phyloP scores from a whole-genome alignment of 2,797 vertebrate genomes.

The Ptychadena robeensis region DNA sequence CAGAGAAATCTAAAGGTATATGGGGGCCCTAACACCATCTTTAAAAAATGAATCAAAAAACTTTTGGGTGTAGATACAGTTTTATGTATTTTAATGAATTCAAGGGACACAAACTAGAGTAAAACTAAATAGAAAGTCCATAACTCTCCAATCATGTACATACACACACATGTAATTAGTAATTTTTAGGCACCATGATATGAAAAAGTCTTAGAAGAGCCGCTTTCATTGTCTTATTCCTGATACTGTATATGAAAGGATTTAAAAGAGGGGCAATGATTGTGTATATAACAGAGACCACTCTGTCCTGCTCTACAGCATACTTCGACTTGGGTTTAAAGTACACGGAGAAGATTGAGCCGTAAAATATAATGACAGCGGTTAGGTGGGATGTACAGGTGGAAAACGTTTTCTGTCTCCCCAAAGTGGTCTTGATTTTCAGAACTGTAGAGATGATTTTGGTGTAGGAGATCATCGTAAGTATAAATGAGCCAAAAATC shows the following conservation, averaged over 20 bases:
- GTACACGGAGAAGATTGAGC: not conserved
- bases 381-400: not conserved
- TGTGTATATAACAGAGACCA: not conserved
- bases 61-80: too few relatives aligned
- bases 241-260: not conserved
- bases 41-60: too few relatives aligned
- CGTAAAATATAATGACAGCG: not conserved
- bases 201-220: not conserved
- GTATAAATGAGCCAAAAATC: conserved; percentile 63
- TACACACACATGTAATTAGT: too few relatives aligned
- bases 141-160: too few relatives aligned
- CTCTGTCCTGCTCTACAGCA: not conserved
- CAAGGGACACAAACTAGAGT: too few relatives aligned
- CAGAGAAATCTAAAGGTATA: too few relatives aligned
- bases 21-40: too few relatives aligned
- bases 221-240: not conserved
- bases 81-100: too few relatives aligned
- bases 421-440: conserved; percentile 53
- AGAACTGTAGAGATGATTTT: conserved; percentile 65
- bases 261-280: not conserved
- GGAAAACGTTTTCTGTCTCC: not conserved
- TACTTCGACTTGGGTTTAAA: not conserved
- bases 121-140: too few relatives aligned
- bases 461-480: conserved; percentile 65
- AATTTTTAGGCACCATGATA: too few relatives aligned